Percentiles rank a stretch among this genome's conserved stretches.
These are phyloP conservation scores for Calameuta pallipes DNA, from an alignment of 2,888 invertebrate genomes.

Conservation along the genomic window DNA sequence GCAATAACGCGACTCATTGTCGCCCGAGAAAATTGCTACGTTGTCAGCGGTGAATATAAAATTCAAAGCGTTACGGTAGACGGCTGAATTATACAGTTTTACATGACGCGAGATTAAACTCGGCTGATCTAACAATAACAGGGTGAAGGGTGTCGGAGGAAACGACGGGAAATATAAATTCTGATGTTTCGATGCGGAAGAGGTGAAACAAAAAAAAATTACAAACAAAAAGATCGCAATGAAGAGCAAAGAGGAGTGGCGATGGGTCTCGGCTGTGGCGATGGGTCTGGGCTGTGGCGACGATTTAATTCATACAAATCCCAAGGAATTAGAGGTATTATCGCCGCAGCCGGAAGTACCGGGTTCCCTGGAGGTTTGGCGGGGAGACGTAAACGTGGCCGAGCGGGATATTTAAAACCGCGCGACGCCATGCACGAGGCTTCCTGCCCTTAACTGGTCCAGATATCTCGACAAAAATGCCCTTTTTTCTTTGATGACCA, in stretches of 20 bases:
- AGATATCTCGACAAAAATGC: slow-evolving; percentile 32
- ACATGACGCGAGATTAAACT: neutral
- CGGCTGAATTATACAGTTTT: neutral
- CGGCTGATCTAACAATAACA: neutral
- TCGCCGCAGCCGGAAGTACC: slow-evolving; percentile 8
- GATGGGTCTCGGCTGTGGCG: too few species aligned
- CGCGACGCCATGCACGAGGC: neutral
- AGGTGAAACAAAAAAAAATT: neutral
- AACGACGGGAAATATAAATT: neutral
- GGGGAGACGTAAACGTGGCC: neutral
- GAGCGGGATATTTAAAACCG: neutral
- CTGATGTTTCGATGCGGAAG: neutral
- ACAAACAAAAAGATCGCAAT: neutral
- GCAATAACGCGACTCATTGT: neutral
- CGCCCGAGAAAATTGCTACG: neutral
- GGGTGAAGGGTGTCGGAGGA: too few species aligned
- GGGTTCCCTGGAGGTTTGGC: slow-evolving; percentile 14
- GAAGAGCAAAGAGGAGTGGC: neutral
- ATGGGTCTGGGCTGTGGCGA: neutral
- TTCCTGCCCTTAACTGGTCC: slow-evolving; percentile 38
- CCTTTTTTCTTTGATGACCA: too few species aligned
- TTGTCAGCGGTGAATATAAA: neutral
- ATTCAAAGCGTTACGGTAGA: neutral
- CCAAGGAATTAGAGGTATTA: slow-evolving; percentile 37
- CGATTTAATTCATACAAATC: slow-evolving; percentile 32